These are phyloP conservation scores for Calameuta idolon DNA, from an alignment of 2,888 invertebrate species.

Conservation along the genomic window DNA sequence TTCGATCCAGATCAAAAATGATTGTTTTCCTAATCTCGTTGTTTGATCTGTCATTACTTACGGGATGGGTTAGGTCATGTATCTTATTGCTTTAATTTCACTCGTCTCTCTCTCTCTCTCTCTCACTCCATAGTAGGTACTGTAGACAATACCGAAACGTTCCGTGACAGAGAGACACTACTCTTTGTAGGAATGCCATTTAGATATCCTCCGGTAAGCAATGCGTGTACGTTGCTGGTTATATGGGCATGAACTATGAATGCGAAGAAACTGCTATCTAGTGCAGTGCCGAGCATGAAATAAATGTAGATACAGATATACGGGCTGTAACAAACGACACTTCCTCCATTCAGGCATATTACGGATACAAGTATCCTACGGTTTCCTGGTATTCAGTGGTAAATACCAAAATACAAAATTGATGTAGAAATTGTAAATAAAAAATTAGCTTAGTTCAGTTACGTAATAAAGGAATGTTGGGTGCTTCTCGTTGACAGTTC, in stretches of 20 bases:
- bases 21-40: background rate
- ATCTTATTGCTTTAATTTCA: constrained; percentile 12
- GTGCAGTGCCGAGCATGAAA: background rate
- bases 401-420: background rate
- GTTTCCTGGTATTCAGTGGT: background rate
- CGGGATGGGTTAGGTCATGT: background rate
- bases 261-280: background rate
- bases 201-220: constrained; percentile 18
- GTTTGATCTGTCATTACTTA: constrained; percentile 10
- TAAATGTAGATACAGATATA: background rate
- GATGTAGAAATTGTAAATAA: background rate
- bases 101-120: background rate
- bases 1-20: background rate
- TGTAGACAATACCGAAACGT: background rate
- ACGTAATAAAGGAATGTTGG: background rate
- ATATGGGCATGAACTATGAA: background rate
- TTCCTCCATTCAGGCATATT: background rate
- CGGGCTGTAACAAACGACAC: background rate
- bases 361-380: background rate
- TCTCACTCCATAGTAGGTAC: background rate
- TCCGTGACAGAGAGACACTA: constrained; percentile 18
- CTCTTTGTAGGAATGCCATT: constrained; percentile 22
- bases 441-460: background rate
- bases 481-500: background rate
- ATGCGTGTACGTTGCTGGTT: constrained; percentile 6